phyloP scores from a whole-genome alignment of 2,797 vertebrate species.

The Pteronotus mesoamericanus region DNA sequence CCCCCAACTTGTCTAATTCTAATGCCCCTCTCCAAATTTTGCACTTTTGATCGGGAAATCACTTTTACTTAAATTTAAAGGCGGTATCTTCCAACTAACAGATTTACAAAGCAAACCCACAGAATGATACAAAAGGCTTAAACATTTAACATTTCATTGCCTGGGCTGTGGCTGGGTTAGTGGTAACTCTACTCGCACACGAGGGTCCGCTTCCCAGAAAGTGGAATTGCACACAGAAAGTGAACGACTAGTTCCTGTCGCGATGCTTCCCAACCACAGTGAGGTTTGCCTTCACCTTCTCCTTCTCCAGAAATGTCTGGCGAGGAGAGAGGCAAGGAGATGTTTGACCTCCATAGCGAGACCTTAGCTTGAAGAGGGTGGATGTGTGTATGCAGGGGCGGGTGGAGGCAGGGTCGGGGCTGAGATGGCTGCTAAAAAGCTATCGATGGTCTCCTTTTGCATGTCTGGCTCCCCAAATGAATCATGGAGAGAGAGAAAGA shows the following conservation, averaged over 20 bases:
- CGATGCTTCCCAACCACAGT: slow-evolving; percentile 24
- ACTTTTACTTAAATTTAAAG: not conserved
- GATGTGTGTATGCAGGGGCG: not conserved
- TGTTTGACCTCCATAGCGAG: slow-evolving; percentile 64
- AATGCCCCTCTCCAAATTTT: not conserved
- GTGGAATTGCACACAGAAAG: not conserved
- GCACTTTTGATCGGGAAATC: not conserved
- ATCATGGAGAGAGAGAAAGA: slow-evolving; percentile 31
- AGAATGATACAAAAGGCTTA: not conserved
- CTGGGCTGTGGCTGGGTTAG: not conserved
- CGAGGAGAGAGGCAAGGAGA: slow-evolving; percentile 63
- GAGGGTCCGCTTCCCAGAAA: not conserved
- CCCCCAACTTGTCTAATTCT: not conserved
- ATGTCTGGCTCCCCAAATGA: slow-evolving; percentile 67
- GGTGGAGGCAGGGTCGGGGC: not conserved
- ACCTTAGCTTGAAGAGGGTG: slow-evolving; percentile 70
- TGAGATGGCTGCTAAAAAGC: slow-evolving; percentile 5
- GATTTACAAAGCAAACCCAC: not conserved
- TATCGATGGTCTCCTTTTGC: slow-evolving; percentile 73
- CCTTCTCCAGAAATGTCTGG: slow-evolving; percentile 68
- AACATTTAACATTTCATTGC: not conserved
- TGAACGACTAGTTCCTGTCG: slow-evolving; percentile 47
- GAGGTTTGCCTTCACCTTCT: slow-evolving; percentile 52
- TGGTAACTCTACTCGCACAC: not conserved
- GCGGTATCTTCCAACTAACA: not conserved